phyloP scores from a whole-genome alignment of 2,888 invertebrate genomes.

The Amiota mariae region DNA sequence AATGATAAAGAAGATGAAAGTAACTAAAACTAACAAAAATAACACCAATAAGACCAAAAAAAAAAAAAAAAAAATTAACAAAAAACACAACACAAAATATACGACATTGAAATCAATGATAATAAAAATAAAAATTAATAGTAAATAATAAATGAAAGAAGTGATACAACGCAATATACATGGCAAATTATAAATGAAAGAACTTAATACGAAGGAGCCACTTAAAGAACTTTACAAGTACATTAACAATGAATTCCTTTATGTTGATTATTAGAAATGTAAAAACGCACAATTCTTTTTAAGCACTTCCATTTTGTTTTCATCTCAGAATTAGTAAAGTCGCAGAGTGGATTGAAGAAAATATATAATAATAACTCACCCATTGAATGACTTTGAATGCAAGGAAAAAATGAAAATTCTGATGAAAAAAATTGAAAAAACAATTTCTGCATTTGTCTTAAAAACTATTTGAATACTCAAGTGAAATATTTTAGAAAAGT shows the following conservation, averaged over 20 bases:
- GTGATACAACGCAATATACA: neutral
- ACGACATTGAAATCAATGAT: neutral
- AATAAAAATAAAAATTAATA: neutral
- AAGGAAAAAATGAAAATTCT: no score
- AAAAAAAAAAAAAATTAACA: neutral
- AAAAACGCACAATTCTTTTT: no score
- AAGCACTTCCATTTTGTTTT: no score
- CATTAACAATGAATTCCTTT: neutral
- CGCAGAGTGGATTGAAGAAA: no score
- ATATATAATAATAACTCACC: no score
- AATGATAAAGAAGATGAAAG: neutral
- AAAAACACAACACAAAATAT: neutral
- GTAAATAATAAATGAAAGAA: neutral
- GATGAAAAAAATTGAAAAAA: no score
- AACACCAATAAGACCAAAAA: neutral
- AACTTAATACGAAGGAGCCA: neutral
- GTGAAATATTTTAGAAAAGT: conserved; percentile 15
- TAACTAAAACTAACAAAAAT: neutral
- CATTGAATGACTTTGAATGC: no score
- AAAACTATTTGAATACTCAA: no score
- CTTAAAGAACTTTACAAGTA: conserved; percentile 33
- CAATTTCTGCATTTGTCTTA: no score
- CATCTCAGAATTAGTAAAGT: no score
- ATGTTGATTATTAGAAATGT: no score
- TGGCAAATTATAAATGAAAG: neutral